Evolutionary conservation across 1,140 invertebrate genomes (phyloP), one percentile per base, ranked within the genome.

Genomic region (Centruroides vittatus): DNA sequence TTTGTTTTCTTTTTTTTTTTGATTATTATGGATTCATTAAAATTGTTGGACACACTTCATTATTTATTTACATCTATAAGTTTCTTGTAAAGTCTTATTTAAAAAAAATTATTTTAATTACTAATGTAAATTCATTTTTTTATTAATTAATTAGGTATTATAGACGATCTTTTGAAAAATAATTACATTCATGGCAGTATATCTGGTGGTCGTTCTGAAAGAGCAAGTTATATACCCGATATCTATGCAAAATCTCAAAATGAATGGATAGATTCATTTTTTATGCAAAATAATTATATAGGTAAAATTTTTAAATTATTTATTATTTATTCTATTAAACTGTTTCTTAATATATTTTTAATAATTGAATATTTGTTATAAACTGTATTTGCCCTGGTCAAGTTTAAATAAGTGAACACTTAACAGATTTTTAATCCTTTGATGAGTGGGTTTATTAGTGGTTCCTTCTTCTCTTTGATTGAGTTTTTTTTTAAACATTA

Each of bases 191-290:
- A 83, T 60, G 94, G 93, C 3, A 76, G 80, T 47, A 70, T 97
- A 2, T 87, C 85, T 59, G 91, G 89, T 4, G 83, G 84, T 64
- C 80, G 84, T 67, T 63, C 69, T 53, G 76, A 76, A 47, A 76
- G 81, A 62, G 72, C 76, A 47, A 85, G 86, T 69, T 98, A 90
- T 74, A 84, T 96, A 58, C 94, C 94, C 57, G 82, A 86, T 65
- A 84, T 92, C 68, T 94, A 95, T 72, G 85, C 86, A 3, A 89
- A 86, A 73, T 85, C 81, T 66, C 86, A 93, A 74, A 83, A 78
- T 70, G 86, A 96, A 68, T 98, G 91, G 89, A 86, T 95, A 1
- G 82, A 86, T 65, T 86, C 82, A 66, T 97, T 95, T 75, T 95
- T 86, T 70, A 89, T 84, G 71, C 91, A 95, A 73, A 97, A 97